A percentile compares a stretch with the other conserved stretches of the same genome.
These are phyloP conservation scores for Gymnorhina tibicen DNA, from an alignment of 2,113 vertebrate genomes.

Conservation along the genomic window DNA sequence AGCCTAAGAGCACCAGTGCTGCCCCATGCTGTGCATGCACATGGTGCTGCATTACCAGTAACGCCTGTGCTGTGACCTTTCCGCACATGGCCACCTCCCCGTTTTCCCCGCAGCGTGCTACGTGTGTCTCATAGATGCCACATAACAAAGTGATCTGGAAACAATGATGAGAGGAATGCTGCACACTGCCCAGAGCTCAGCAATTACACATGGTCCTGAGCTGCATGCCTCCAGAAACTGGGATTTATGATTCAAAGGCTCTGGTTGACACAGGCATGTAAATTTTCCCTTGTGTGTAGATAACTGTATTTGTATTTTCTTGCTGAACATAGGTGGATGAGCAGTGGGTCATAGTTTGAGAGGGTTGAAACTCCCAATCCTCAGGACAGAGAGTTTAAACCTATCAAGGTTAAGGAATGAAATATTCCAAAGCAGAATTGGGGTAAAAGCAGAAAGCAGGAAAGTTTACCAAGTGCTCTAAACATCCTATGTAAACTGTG, in stretches of 20 bases:
- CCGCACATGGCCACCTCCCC: accelerated
- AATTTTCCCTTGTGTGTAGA: neutral
- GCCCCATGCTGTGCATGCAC: neutral
- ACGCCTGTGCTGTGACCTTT: neutral
- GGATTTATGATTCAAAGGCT: neutral
- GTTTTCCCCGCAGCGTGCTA: accelerated
- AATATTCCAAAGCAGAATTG: neutral
- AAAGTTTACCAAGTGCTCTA: neutral
- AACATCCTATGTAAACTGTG: neutral
- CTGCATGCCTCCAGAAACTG: neutral
- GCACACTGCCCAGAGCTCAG: neutral
- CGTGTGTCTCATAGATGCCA: neutral
- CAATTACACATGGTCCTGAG: neutral
- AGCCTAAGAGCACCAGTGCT: neutral
- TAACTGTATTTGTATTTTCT: neutral
- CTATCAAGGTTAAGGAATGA: neutral
- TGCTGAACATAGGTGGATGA: neutral
- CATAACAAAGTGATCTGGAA: neutral
- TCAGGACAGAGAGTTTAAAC: neutral
- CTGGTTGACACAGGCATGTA: neutral
- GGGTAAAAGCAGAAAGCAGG: neutral
- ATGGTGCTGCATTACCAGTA: accelerated
- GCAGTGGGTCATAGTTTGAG: neutral
- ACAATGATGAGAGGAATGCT: neutral
- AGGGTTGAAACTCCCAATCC: neutral